A percentile compares a stretch with the other conserved stretches of the same genome.
Conservation (phyloP, 2,797 vertebrate species). For the Pyrocephalus nanus region DNA sequence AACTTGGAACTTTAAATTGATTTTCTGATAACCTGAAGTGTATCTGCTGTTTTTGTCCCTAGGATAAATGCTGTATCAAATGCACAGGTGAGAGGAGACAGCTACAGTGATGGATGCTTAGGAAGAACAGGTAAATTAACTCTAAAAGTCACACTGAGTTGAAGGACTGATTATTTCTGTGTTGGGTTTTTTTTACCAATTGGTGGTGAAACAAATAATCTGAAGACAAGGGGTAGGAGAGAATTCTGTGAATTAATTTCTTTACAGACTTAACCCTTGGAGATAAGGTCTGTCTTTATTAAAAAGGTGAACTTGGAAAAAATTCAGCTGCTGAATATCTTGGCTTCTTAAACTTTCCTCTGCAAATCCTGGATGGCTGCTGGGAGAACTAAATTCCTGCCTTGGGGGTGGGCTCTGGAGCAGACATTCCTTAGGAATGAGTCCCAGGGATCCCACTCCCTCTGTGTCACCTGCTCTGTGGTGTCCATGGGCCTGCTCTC, state of each 20-base stretch:
- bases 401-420: neutral
- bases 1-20: neutral
- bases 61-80: conserved; percentile 96
- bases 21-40: neutral
- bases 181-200: neutral
- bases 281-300: neutral
- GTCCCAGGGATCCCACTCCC: neutral
- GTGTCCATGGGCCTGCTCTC: neutral
- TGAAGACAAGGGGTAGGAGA: neutral
- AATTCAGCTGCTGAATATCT: neutral
- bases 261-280: neutral
- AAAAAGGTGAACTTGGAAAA: neutral
- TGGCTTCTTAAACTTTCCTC: neutral
- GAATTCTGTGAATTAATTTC: neutral
- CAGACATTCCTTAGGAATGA: neutral
- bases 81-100: conserved; percentile 90
- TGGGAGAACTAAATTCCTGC: neutral
- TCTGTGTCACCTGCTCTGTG: neutral
- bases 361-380: neutral
- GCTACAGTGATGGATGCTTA: conserved; percentile 88
- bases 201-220: neutral
- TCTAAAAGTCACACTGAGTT: neutral
- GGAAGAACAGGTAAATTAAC: conserved; percentile 84
- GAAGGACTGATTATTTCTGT: neutral
- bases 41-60: neutral